Conservation (phyloP, 2,113 vertebrate species). For the Gobiocypris rarus region DNA sequence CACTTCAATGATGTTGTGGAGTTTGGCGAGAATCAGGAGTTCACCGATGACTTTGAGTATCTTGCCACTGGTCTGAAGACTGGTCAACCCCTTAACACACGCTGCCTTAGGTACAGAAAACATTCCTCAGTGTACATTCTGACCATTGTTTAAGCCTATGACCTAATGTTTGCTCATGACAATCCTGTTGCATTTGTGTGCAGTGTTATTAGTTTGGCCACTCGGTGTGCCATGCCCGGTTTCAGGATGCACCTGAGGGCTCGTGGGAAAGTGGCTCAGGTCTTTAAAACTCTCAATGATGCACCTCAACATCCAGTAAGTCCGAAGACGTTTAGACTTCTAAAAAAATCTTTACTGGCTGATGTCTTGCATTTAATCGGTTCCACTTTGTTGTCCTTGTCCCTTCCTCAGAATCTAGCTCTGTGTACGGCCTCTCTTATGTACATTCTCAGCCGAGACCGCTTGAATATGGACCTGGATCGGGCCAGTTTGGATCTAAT, state of each 20-base stretch:
- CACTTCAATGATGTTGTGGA: constrained; percentile 99
- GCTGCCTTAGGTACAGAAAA: constrained; percentile 93
- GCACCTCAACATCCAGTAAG: constrained; percentile 93
- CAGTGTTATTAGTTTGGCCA: constrained; percentile 98
- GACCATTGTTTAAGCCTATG: background rate
- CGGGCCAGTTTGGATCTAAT: constrained; percentile 92
- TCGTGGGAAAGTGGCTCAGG: constrained; percentile 97
- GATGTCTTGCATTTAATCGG: background rate
- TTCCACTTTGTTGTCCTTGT: background rate
- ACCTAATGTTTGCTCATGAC: background rate
- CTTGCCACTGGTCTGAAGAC: constrained; percentile 96
- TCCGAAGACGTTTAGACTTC: background rate
- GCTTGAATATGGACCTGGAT: constrained; percentile 58
- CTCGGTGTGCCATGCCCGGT: constrained; percentile 96
- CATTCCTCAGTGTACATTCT: background rate
- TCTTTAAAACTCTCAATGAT: constrained; percentile 97
- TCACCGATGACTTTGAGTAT: constrained; percentile 98
- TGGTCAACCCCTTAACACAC: constrained; percentile 97
- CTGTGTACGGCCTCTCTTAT: constrained; percentile 97
- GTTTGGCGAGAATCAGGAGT: constrained; percentile 99
- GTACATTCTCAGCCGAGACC: constrained; percentile 88
- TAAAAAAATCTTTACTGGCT: background rate
- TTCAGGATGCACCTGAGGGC: constrained; percentile 98
- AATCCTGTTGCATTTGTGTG: background rate
- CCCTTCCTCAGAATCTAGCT: constrained; percentile 85